Evolutionary conservation across 1,140 invertebrate genomes (phyloP).

Genomic region (Zaprionus kolodkinae): DNA sequence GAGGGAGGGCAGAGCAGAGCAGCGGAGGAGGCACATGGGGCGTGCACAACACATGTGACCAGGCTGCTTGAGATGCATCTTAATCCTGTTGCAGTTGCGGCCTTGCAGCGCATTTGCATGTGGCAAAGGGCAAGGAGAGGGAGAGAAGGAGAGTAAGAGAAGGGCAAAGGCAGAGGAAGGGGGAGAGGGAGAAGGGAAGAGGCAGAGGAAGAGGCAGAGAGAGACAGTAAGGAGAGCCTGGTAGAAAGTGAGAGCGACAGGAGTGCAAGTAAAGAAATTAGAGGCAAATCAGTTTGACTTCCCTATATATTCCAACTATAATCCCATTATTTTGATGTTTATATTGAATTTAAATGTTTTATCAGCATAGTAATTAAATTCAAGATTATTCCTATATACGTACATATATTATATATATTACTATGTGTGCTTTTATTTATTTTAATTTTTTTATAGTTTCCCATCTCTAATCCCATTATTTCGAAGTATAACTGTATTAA

Average conservation of each 20-base stretch:
- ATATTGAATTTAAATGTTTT: too few species aligned
- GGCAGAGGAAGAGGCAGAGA: not conserved
- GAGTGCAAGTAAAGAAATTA: too few species aligned
- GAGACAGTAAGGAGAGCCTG: not conserved
- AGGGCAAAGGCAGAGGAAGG: too few species aligned
- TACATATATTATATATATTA: too few species aligned
- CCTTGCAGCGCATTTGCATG: slow-evolving; percentile 64
- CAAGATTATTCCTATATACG: too few species aligned
- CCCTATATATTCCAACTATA: too few species aligned
- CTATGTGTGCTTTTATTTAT: too few species aligned
- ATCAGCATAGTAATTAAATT: too few species aligned
- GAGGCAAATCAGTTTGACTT: not conserved
- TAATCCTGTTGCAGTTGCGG: slow-evolving; percentile 51
- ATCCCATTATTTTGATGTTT: too few species aligned
- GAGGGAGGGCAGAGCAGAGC: slow-evolving; percentile 6
- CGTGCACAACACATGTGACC: slow-evolving; percentile 62
- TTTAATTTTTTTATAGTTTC: too few species aligned
- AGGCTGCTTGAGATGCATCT: slow-evolving; percentile 49
- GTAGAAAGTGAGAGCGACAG: not conserved
- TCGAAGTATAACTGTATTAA: too few species aligned
- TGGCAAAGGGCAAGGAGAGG: not conserved
- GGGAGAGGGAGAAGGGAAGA: not conserved
- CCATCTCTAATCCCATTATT: too few species aligned
- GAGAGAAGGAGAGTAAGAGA: not conserved
- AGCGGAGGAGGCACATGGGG: slow-evolving; percentile 2